A percentile compares a stretch with the other conserved stretches of the same genome.
Conservation (phyloP, 1,140 invertebrate species). For the Plectus sambesii region DNA sequence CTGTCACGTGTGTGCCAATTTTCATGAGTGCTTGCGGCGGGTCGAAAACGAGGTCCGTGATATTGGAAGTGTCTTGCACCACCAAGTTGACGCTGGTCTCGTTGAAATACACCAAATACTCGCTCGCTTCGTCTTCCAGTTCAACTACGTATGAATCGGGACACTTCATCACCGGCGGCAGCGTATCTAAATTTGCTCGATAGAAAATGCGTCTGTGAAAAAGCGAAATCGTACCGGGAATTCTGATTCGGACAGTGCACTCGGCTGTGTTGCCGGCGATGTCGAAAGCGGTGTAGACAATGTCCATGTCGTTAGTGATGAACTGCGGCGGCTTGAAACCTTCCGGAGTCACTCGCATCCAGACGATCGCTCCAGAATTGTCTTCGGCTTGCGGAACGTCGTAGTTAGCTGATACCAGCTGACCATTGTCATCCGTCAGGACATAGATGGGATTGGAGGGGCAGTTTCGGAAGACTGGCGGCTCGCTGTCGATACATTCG, state of each 20-base stretch:
- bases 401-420: slow-evolving; percentile 74
- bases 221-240: slow-evolving; percentile 26
- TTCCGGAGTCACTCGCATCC: slow-evolving; percentile 72
- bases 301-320: slow-evolving; percentile 64
- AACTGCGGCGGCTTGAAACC: slow-evolving; percentile 76
- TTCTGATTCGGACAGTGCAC: slow-evolving; percentile 62
- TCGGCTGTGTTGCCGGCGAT: slow-evolving; percentile 92
- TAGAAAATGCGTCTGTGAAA: slow-evolving; percentile 8
- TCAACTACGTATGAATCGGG: slow-evolving; percentile 90
- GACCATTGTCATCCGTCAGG: slow-evolving; percentile 70
- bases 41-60: slow-evolving; percentile 60
- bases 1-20: slow-evolving; percentile 82
- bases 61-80: slow-evolving; percentile 74
- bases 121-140: slow-evolving; percentile 73
- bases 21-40: slow-evolving; percentile 74
- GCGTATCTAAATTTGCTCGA: slow-evolving; percentile 59
- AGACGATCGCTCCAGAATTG: slow-evolving; percentile 81
- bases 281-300: slow-evolving; percentile 88
- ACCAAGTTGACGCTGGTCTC: slow-evolving; percentile 73
- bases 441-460: slow-evolving; percentile 79
- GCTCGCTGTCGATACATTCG: slow-evolving; percentile 87
- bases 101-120: slow-evolving; percentile 80
- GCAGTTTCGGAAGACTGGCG: slow-evolving; percentile 87
- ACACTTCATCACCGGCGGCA: slow-evolving; percentile 79
- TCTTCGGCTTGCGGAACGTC: slow-evolving; percentile 80